phyloP scores from a whole-genome alignment of 2,797 vertebrate genomes.

The Agapornis canus region DNA sequence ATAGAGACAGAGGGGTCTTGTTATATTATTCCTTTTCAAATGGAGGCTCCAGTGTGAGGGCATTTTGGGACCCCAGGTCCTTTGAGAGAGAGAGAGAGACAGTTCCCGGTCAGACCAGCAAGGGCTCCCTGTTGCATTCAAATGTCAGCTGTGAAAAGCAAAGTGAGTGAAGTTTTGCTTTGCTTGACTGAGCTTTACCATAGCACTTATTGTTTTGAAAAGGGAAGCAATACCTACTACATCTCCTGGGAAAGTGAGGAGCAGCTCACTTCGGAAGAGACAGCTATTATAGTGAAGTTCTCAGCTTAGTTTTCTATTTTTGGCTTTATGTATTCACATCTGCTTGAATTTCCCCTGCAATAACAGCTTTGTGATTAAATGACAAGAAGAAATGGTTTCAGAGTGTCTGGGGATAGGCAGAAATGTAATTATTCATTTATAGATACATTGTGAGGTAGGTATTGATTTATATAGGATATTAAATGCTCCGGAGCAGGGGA shows the following conservation, averaged over 20 bases:
- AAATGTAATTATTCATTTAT: slow-evolving; percentile 56
- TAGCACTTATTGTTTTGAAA: slow-evolving; percentile 37
- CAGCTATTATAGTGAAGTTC: not conserved
- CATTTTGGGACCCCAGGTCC: not conserved
- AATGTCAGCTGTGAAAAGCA: not conserved
- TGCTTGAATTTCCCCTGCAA: slow-evolving; percentile 24
- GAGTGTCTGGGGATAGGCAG: not conserved
- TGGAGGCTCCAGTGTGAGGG: not conserved
- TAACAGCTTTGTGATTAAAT: slow-evolving; percentile 41
- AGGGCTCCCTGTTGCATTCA: not conserved
- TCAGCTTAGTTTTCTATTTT: slow-evolving; percentile 18
- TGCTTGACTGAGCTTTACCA: slow-evolving; percentile 16
- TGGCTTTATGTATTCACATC: slow-evolving; percentile 5
- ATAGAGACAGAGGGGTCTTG: not conserved
- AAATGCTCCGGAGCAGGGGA: not conserved
- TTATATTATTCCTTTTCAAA: not conserved
- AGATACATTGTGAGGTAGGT: not conserved
- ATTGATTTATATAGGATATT: slow-evolving; percentile 28
- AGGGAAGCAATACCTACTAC: not conserved
- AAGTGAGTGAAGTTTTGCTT: slow-evolving; percentile 27
- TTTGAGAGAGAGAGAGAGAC: not conserved
- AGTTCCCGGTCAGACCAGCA: slow-evolving; percentile 1
- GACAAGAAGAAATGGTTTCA: slow-evolving; percentile 13
- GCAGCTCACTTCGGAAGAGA: not conserved
- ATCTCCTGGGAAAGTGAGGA: slow-evolving; percentile 46